Conservation (phyloP, 1,140 invertebrate species). For the Psix sp. region DNA sequence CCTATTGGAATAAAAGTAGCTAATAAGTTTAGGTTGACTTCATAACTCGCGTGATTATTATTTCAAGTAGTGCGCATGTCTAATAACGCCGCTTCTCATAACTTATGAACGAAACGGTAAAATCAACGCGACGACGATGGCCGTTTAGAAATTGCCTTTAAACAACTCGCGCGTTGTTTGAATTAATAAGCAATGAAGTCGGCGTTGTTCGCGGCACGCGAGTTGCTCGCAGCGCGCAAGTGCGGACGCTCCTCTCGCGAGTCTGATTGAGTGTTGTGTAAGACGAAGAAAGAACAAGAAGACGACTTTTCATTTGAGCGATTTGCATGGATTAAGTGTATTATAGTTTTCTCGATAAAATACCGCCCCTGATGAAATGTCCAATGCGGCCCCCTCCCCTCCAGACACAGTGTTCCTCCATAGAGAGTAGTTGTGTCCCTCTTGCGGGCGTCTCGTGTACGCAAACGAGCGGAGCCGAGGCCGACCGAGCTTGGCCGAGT, state of each 20-base stretch:
- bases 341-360: conserved; percentile 45
- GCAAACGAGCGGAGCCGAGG: conserved; percentile 46
- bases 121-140: no score
- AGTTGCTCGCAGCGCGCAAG: conserved; percentile 14
- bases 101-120: no score
- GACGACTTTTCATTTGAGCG: conserved; percentile 26
- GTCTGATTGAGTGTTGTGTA: conserved; percentile 18
- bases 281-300: conserved; percentile 19
- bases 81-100: no score
- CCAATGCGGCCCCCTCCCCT: background rate
- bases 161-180: conserved; percentile 3
- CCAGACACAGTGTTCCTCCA: conserved; percentile 5
- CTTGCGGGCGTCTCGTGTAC: conserved; percentile 52
- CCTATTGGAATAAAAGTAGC: no score
- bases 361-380: conserved; percentile 26
- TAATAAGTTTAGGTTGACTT: no score
- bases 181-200: conserved; percentile 25
- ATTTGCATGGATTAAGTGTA: conserved; percentile 44
- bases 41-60: no score
- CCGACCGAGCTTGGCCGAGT: conserved; percentile 21
- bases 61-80: no score
- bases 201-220: conserved; percentile 13
- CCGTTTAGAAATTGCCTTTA: conserved; percentile 1
- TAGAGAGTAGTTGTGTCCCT: conserved; percentile 30
- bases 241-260: conserved; percentile 5